phyloP scores from a whole-genome alignment of 2,797 vertebrate species.

The Lemur catta region DNA sequence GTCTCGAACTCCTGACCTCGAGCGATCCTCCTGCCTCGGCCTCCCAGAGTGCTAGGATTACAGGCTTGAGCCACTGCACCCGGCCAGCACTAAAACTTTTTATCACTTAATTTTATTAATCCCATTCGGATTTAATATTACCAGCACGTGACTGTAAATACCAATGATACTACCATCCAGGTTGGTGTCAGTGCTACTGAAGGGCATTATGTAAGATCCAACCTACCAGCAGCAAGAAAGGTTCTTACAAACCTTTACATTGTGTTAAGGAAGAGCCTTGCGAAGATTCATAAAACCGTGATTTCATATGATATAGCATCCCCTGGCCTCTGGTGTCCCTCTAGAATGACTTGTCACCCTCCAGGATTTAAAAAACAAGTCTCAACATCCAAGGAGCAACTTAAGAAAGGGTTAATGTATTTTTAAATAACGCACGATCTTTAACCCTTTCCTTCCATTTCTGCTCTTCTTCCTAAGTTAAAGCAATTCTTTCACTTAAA shows the following conservation, averaged over 20 bases:
- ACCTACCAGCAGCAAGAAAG: constrained; percentile 71
- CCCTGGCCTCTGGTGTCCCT: constrained; percentile 77
- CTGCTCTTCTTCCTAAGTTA: not conserved
- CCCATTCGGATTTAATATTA: constrained; percentile 76
- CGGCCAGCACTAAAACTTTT: constrained; percentile 77
- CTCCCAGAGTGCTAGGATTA: too few relatives aligned
- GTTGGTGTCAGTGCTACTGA: constrained; percentile 78
- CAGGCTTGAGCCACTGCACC: too few relatives aligned
- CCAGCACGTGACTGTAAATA: constrained; percentile 79
- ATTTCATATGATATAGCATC: constrained; percentile 76
- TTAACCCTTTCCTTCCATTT: constrained; percentile 2
- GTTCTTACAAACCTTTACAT: constrained; percentile 76
- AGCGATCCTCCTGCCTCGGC: too few relatives aligned
- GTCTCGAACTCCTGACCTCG: too few relatives aligned
- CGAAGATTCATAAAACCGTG: constrained; percentile 78
- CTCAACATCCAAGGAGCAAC: constrained; percentile 38
- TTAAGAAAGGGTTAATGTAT: constrained; percentile 44
- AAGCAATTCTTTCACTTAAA: not conserved
- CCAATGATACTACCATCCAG: constrained; percentile 79
- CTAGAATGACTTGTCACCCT: constrained; percentile 75
- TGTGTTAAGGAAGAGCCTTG: constrained; percentile 78
- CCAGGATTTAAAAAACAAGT: constrained; percentile 72
- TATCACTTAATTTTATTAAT: constrained; percentile 83
- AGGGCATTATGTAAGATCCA: constrained; percentile 80
- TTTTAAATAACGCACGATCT: not conserved